Base-by-base conservation (phyloP, 2,797 vertebrate species). In the Neosilurus hyrtlii region DNA sequence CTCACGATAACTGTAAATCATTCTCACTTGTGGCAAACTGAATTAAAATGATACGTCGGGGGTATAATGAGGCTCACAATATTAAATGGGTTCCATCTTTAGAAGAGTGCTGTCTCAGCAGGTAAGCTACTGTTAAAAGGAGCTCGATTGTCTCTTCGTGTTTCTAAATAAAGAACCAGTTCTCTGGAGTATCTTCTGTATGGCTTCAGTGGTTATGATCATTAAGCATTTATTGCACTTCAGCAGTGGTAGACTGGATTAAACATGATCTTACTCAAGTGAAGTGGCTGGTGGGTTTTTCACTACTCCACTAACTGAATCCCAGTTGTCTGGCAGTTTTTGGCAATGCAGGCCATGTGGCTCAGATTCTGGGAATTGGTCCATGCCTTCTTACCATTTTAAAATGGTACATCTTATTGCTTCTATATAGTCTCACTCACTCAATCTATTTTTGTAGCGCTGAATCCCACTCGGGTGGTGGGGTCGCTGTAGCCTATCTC, bases 1-100 rank as follows among this genome's bases (percentile, higher is more conserved):
- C 30, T 18, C 37, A 14, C 30, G 11, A 26, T 70, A 51, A 70
- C 78, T 43, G n/a, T 22, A 66, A 14, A 65, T 68, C 18, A 76
- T 70, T 82, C 63, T 70, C 15, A 16, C 37, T 43, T 76, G 20
- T 61, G 35, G 70, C 22, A 15, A 51, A 75, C 24, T 1, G 61
- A 63, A 71, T 82, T 84, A 82, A 80, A 72, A 54, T 59, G 59
- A 66, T 84, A 5, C 35, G 66, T 52, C 37, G 52, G 14, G 65
- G 66, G 49, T 30, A 67, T 65, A 82, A 76, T 76, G 43, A 66
- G 70, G 24, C 20, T 35, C 57, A 61, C 15, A 70, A 82, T 79
- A 68, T 63, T 49, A 43, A 76, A 56, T 65, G 37, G 59, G 62
- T 37, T 75, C 71, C 59, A 71, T 80, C 61, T 77, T 82, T 84